Conservation (phyloP, 2,888 invertebrate species). For the Metellina segmentata region DNA sequence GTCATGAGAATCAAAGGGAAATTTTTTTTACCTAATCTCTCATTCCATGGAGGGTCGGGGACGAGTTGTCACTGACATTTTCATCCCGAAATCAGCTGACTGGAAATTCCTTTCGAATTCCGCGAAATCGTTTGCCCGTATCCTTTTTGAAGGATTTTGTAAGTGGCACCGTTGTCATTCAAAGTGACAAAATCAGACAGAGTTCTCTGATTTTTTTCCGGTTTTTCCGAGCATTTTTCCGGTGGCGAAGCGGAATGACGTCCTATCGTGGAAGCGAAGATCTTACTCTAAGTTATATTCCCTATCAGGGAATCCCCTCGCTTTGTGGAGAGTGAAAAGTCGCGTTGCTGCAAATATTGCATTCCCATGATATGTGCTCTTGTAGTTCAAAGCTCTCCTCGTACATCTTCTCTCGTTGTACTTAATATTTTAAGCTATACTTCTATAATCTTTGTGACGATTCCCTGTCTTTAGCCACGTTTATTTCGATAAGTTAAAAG, state of each 20-base stretch:
- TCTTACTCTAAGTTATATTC: not conserved
- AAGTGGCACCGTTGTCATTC: slow-evolving; percentile 7
- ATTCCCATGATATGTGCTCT: too few relatives aligned
- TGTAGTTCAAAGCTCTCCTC: too few relatives aligned
- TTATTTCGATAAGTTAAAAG: too few relatives aligned
- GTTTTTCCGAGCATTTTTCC: not conserved
- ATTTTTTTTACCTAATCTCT: not conserved
- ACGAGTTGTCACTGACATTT: not conserved
- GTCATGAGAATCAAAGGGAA: not conserved
- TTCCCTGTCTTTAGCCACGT: too few relatives aligned
- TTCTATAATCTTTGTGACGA: too few relatives aligned
- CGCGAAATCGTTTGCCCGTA: not conserved
- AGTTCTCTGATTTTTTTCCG: not conserved
- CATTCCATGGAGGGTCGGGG: not conserved
- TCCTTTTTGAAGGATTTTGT: slow-evolving; percentile 5
- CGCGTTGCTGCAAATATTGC: too few relatives aligned
- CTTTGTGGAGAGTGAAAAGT: not conserved
- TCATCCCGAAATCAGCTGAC: slow-evolving; percentile 3
- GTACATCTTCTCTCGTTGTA: too few relatives aligned
- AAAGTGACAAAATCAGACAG: slow-evolving; percentile 17
- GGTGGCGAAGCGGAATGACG: not conserved
- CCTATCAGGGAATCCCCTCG: not conserved
- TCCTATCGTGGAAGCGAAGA: not conserved
- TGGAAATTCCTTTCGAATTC: slow-evolving; percentile 8
- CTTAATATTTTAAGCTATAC: too few relatives aligned